Conservation (phyloP, 2,888 invertebrate genomes). For the Microplitis manilae region DNA sequence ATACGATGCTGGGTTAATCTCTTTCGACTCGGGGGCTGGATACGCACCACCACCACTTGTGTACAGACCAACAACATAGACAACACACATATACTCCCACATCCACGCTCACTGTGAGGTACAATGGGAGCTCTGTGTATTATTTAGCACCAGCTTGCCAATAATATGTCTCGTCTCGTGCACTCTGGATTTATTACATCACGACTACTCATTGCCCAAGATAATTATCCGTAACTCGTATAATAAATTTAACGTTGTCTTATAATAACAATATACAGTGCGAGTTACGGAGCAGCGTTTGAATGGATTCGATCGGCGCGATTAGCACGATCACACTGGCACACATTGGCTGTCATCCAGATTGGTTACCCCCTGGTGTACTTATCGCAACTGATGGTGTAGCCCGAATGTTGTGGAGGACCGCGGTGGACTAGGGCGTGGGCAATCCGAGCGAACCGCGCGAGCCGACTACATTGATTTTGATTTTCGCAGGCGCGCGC, state of each 20-base stretch:
- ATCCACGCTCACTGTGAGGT: neutral
- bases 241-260: neutral
- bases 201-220: too few relatives aligned
- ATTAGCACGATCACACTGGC: neutral
- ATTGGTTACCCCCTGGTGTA: neutral
- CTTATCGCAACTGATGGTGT: neutral
- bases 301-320: neutral
- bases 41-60: neutral
- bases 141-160: too few relatives aligned
- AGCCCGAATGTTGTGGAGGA: constrained; percentile 45
- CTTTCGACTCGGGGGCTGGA: neutral
- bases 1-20: neutral
- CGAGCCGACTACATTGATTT: constrained; percentile 66
- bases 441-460: constrained; percentile 56
- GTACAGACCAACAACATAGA: neutral
- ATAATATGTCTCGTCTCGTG: too few relatives aligned
- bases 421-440: constrained; percentile 62
- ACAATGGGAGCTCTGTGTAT: neutral
- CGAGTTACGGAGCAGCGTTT: neutral
- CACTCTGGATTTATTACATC: too few relatives aligned
- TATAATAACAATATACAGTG: too few relatives aligned
- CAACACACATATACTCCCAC: neutral
- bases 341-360: constrained; percentile 9
- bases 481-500: constrained; percentile 67
- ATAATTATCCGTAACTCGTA: too few relatives aligned